These are phyloP conservation scores for Koerneria pararmatus DNA, from an alignment of 2,888 invertebrate genomes.

Conservation along the genomic window DNA sequence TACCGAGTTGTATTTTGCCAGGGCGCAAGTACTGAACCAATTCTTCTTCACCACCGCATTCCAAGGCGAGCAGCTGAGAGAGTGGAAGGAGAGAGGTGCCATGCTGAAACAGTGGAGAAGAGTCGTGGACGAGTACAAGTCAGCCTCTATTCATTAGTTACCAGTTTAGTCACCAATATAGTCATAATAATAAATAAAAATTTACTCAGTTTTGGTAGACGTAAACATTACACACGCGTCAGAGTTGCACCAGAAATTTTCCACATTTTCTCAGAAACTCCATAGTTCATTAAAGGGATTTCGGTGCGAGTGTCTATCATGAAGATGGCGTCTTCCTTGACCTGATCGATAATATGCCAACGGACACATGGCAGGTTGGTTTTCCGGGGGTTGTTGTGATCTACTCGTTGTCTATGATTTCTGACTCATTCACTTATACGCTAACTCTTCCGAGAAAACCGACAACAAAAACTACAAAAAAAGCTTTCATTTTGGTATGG, in stretches of 20 bases:
- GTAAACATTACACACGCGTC: neutral
- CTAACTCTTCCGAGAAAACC: too few species aligned
- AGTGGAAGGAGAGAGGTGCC: slow-evolving; percentile 50
- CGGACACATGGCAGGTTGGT: slow-evolving; percentile 52
- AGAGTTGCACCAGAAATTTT: neutral
- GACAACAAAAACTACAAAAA: too few species aligned
- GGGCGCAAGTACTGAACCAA: slow-evolving; percentile 41
- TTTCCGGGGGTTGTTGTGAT: too few species aligned
- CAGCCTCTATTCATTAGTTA: slow-evolving; percentile 7
- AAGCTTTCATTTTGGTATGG: neutral
- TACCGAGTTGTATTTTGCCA: slow-evolving; percentile 16
- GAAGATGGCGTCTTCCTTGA: slow-evolving; percentile 57
- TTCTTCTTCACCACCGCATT: slow-evolving; percentile 58
- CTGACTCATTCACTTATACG: too few species aligned
- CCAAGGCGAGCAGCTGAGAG: slow-evolving; percentile 47
- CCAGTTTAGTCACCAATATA: neutral
- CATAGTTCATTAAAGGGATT: slow-evolving; percentile 28
- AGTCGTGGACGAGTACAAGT: slow-evolving; percentile 51
- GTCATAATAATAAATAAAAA: neutral
- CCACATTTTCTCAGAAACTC: neutral
- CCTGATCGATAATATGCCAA: slow-evolving; percentile 58
- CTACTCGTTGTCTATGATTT: too few species aligned
- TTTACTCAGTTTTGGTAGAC: neutral
- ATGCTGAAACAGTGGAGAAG: slow-evolving; percentile 48
- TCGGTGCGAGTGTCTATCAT: slow-evolving; percentile 49